Base-by-base conservation (phyloP, 64 coral and sea anemone genomes). In the Hydrozoanthus tunicans region DNA sequence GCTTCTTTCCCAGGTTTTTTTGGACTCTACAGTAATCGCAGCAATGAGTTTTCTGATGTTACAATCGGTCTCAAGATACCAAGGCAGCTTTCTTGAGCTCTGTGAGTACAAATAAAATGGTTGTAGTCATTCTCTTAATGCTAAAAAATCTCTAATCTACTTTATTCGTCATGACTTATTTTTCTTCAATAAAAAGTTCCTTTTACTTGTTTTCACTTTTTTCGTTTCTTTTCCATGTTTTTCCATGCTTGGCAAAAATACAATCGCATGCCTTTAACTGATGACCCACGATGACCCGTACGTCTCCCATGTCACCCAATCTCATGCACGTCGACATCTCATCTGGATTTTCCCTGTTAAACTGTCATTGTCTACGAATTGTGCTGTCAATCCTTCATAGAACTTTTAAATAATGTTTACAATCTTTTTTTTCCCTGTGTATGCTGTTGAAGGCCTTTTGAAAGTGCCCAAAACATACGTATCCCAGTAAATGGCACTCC, bases 81-180 rank as follows among this genome's bases (percentile, higher is more conserved):
- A 86, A 59, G 56, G 83, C 66, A 7, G 12, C 17, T 73, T 73
- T 86, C 83, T 86, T 86, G 83, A 86, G 54, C 83, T 86, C 8
- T 56, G 83, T 86, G 20, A 86, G 83, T 86, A 17, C 24, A 57
- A 8, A 8, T 80, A 58, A 43, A 43, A 43, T 63, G 51, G 5
- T 15, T 73, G 5, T 58, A 25, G 10, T 15, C 20, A 5, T 57
- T 6, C 13, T n/a, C n/a, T 56, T 56, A 20, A 9, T 57, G 25
- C 55, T 53, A 57, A 43, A 43, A 43, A 43, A 43, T 43, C 32
- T 43, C 32, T 43, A 43, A 43, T 43, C 32, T 43, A 43, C 32
- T 43, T 43, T 43, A 43, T 43, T 43, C 32, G 32, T 43, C 32
- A 43, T 43, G 32, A 43, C 32, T 43, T 43, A 43, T 43, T 43